Evolutionary conservation across 2,797 vertebrate genomes (phyloP), one percentile per base, ranked within the genome.

Genomic region (Sebastes itinus): DNA sequence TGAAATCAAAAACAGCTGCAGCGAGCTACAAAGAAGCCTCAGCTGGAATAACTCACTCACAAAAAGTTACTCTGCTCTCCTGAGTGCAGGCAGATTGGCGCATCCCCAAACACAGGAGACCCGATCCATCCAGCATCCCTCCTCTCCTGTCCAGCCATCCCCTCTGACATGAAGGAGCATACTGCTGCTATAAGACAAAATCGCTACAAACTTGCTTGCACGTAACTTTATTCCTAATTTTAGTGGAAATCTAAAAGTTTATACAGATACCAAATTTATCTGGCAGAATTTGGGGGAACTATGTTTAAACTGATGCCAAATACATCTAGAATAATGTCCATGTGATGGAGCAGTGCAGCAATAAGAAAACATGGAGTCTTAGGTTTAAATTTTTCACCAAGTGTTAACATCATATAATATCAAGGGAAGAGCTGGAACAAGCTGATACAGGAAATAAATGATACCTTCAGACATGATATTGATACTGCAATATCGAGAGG

Each of bases 1-100:
- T 95, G 89, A 96, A 95, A 96, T 95, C 86, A 92, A 93, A 95
- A 95, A 85, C 95, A 96, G 94, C 85, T 88, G 58, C 86, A 75
- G 86, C 86, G 68, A 87, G 87, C 88, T 80, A 88, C 91, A 93
- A 88, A 94, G 91, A 81, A 88, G 78, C 82, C 87, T 93, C 92
- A 92, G 90, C 91, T 93, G 92, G 93, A 94, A 93, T 86, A 92
- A 93, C 86, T 95, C 92, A 93, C 91, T 92, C 89, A 87, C 88
- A 94, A 94, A 63, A 94, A 87, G 94, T 92, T 94, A 91, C 93
- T 94, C 88, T 89, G 82, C 84, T 88, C 85, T 82, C 78, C 87
- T 86, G 89, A 92, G 90, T 72, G 86, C 77, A 56, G 84, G 78
- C 71, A 77, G 84, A 81, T 75, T 84, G 90, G 83, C 74, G 11